Percentiles rank a stretch among this genome's conserved stretches.
Evolutionary conservation across 1,140 invertebrate genomes (phyloP).

Genomic region (Drosophila quadrilineata): DNA sequence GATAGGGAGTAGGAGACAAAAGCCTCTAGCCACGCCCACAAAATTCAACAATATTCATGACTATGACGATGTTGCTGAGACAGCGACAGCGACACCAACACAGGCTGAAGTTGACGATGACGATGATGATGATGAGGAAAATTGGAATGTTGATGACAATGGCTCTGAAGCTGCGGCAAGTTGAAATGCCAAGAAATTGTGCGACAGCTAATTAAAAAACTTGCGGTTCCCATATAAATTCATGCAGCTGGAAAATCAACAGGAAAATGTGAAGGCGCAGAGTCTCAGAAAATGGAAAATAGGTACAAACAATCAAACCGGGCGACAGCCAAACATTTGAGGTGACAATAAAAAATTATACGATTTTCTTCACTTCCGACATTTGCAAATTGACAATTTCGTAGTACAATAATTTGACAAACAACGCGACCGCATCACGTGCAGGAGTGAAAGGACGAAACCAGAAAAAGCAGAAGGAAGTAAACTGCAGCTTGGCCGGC

Average conservation of each 20-base stretch:
- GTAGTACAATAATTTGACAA: conserved; percentile 49
- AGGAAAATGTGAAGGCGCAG: background rate
- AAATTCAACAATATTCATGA: conserved; percentile 26
- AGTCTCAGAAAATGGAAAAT: background rate
- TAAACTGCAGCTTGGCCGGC: too few relatives aligned
- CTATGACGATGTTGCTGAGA: conserved; percentile 24
- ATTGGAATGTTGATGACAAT: conserved; percentile 23
- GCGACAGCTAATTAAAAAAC: conserved; percentile 65
- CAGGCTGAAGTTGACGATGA: too few relatives aligned
- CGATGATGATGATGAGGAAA: conserved; percentile 19
- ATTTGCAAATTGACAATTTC: conserved; percentile 50
- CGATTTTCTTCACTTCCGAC: conserved; percentile 34
- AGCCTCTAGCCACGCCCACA: conserved; percentile 16
- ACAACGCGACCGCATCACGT: conserved; percentile 24
- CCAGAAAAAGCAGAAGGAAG: background rate
- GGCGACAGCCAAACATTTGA: background rate
- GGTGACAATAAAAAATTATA: conserved; percentile 44
- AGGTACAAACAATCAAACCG: background rate
- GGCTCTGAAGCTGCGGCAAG: too few relatives aligned
- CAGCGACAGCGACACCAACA: too few relatives aligned
- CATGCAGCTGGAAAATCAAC: conserved; percentile 15
- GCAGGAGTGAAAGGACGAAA: background rate
- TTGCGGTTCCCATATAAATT: conserved; percentile 49
- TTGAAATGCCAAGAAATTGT: conserved; percentile 62
- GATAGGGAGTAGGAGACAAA: background rate